Conservation (phyloP, 2,113 vertebrate genomes). For the Picathartes gymnocephalus region DNA sequence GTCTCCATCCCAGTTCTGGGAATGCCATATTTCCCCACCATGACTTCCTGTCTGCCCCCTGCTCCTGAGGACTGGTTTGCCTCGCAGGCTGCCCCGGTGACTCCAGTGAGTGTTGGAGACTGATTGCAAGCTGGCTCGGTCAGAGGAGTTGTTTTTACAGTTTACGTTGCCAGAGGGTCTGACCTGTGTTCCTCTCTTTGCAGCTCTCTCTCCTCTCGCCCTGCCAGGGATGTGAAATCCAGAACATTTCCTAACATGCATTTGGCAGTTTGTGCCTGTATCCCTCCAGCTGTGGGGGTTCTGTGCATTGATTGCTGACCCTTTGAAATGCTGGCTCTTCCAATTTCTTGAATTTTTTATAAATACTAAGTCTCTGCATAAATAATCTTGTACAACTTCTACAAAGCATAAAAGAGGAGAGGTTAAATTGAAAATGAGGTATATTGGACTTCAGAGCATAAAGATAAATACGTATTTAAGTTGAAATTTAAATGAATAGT, state of each 20-base stretch:
- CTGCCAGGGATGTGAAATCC: background rate
- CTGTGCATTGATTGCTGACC: background rate
- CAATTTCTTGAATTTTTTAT: background rate
- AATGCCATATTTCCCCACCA: accelerated
- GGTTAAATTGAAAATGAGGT: conserved; percentile 24
- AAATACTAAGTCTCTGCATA: background rate
- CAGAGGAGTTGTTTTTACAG: background rate
- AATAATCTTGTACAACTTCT: background rate
- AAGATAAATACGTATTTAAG: conserved; percentile 17
- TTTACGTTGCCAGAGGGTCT: background rate
- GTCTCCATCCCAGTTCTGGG: accelerated
- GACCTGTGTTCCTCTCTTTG: background rate
- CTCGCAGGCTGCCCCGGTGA: background rate
- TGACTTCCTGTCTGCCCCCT: background rate
- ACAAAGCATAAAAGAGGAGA: background rate
- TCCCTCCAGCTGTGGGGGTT: background rate
- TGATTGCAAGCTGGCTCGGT: background rate
- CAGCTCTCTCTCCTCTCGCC: background rate
- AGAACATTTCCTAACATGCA: accelerated
- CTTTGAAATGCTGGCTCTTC: background rate
- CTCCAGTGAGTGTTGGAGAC: background rate
- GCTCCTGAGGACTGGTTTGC: background rate
- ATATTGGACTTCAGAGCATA: background rate
- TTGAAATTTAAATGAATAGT: conserved; percentile 24
- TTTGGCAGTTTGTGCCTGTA: background rate